Evolutionary conservation across 2,888 invertebrate genomes (phyloP).

Genomic region (Siphonodentalium dalli): DNA sequence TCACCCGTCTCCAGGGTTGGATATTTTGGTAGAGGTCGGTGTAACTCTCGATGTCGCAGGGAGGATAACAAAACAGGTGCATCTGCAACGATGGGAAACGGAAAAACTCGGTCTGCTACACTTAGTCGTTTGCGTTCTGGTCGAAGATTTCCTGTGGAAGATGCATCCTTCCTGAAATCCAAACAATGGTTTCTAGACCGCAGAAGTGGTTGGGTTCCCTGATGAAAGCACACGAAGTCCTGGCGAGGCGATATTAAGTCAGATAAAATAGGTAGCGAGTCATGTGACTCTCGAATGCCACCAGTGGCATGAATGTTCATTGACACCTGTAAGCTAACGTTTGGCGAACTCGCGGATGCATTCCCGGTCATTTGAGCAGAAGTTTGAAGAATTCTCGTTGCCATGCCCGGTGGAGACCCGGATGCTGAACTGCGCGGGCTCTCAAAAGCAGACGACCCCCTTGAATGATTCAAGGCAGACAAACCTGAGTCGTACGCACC

Average conservation of each 20-base stretch:
- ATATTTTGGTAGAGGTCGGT: no score
- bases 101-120: constrained; percentile 38
- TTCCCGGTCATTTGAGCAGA: neutral
- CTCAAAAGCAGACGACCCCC: constrained; percentile 47
- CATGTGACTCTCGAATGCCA: neutral
- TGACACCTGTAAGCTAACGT: neutral
- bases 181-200: no score
- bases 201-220: no score
- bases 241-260: no score
- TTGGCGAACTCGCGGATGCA: neutral
- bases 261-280: no score
- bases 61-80: constrained; percentile 46
- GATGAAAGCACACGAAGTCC: no score
- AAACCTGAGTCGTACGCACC: constrained; percentile 37
- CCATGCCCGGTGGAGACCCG: constrained; percentile 16
- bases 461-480: constrained; percentile 41
- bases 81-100: constrained; percentile 48
- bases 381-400: neutral
- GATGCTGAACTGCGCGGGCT: constrained; percentile 28
- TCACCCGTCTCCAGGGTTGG: no score
- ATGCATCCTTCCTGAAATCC: no score
- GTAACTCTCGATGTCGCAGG: constrained; percentile 38
- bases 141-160: no score
- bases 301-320: neutral
- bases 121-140: no score